Conservation (phyloP, 2,888 invertebrate species). For the Habroteleia sp. region DNA sequence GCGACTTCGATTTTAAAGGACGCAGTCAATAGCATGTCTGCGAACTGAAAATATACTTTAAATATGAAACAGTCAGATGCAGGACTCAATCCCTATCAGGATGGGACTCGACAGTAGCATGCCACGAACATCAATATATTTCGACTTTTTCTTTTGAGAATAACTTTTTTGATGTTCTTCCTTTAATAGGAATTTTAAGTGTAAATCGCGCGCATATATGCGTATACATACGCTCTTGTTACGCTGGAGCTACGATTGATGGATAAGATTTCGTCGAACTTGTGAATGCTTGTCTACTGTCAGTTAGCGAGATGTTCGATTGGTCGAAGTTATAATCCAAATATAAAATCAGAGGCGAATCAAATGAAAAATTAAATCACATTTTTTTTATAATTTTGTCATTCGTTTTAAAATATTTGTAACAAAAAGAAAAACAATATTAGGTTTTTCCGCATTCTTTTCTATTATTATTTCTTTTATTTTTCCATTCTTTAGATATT, state of each 20-base stretch:
- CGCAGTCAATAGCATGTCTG: slow-evolving; percentile 73
- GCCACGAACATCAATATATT: slow-evolving; percentile 54
- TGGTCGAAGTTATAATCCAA: slow-evolving; percentile 21
- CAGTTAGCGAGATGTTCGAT: slow-evolving; percentile 19
- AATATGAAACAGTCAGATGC: slow-evolving; percentile 80
- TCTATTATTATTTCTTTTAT: no score
- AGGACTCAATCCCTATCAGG: slow-evolving; percentile 67
- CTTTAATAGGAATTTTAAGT: slow-evolving; percentile 23
- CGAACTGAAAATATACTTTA: slow-evolving; percentile 77
- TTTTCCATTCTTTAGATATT: no score
- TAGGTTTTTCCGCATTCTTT: no score
- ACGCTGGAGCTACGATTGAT: slow-evolving; percentile 24
- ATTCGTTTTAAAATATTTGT: no score
- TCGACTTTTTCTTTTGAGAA: slow-evolving; percentile 45
- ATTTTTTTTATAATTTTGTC: no score
- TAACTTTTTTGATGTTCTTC: slow-evolving; percentile 42
- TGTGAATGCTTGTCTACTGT: slow-evolving; percentile 34
- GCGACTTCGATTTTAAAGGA: slow-evolving; percentile 51
- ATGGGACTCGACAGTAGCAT: slow-evolving; percentile 58
- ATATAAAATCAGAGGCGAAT: slow-evolving; percentile 14
- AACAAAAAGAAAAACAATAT: no score
- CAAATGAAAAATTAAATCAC: slow-evolving; percentile 28
- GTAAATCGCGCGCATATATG: slow-evolving; percentile 40
- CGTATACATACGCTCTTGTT: slow-evolving; percentile 31
- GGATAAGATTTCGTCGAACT: slow-evolving; percentile 40